phyloP scores from a whole-genome alignment of 2,113 vertebrate genomes.

The Varanus komodoensis region DNA sequence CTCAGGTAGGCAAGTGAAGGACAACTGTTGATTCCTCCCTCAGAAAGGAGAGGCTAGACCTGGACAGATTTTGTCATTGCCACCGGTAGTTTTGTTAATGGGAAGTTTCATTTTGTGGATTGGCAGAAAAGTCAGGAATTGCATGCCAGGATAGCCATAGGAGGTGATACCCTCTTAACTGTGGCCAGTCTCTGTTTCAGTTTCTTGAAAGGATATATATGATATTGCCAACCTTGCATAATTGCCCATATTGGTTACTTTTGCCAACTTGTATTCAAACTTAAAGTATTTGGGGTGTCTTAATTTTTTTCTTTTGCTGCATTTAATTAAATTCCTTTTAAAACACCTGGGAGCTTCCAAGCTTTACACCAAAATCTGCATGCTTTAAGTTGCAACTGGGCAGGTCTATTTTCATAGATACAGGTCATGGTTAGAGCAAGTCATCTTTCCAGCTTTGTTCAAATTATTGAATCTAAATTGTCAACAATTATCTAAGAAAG shows the following conservation, averaged over 20 bases:
- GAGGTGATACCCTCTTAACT: too few species aligned
- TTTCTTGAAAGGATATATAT: too few species aligned
- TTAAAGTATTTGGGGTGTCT: background rate
- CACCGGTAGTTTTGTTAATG: background rate
- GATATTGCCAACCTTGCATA: too few species aligned
- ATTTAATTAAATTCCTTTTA: background rate
- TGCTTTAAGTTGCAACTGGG: background rate
- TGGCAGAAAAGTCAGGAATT: background rate
- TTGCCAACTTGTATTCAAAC: background rate
- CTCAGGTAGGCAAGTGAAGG: background rate
- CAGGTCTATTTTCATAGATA: slow-evolving; percentile 7
- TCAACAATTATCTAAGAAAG: too few species aligned
- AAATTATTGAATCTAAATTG: background rate
- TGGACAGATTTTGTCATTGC: background rate
- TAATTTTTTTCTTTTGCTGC: background rate
- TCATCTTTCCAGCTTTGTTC: background rate
- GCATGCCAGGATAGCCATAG: too few species aligned
- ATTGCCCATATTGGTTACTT: background rate
- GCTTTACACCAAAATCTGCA: background rate
- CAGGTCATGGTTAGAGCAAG: slow-evolving; percentile 1
- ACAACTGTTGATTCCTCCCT: background rate
- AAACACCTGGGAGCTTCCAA: background rate
- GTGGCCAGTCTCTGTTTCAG: too few species aligned
- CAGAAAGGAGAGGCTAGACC: background rate
- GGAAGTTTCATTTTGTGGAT: background rate